A percentile compares a stretch with the other conserved stretches of the same genome.
These are phyloP conservation scores for Pocillopora damicornis DNA, from an alignment of 64 coral and sea anemone genomes.

Conservation along the genomic window DNA sequence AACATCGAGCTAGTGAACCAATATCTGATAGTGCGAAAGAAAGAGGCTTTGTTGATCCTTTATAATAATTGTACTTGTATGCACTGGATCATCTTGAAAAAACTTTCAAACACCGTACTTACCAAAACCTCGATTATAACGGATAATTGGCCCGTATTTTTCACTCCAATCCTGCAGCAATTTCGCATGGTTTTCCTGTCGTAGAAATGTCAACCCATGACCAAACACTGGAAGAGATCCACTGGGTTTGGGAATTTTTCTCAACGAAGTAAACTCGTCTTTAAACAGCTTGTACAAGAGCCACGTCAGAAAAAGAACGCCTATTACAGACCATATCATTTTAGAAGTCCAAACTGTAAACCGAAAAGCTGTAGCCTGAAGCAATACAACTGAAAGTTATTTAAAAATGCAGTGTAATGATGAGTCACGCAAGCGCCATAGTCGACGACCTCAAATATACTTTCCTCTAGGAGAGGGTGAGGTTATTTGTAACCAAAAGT, in stretches of 20 bases:
- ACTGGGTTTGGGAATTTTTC: not conserved
- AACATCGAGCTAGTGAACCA: too few relatives aligned
- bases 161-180: constrained; percentile 26
- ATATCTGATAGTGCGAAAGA: too few relatives aligned
- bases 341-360: not conserved
- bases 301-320: not conserved
- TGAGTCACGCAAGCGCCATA: not conserved
- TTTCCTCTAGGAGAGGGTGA: not conserved
- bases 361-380: not conserved
- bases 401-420: not conserved
- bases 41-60: too few relatives aligned
- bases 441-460: too few relatives aligned
- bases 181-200: constrained; percentile 23
- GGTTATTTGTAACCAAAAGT: not conserved
- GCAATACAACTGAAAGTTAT: too few relatives aligned
- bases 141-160: constrained; percentile 27
- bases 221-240: constrained; percentile 12
- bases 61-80: too few relatives aligned
- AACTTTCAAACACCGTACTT: not conserved
- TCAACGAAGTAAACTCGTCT: constrained; percentile 6
- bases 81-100: too few relatives aligned
- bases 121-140: constrained; percentile 31
- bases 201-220: constrained; percentile 2
- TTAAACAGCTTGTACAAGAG: not conserved
- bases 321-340: not conserved